Evolutionary conservation across 2,113 vertebrate genomes (phyloP).

Genomic region (Amblyopsis rosae): DNA sequence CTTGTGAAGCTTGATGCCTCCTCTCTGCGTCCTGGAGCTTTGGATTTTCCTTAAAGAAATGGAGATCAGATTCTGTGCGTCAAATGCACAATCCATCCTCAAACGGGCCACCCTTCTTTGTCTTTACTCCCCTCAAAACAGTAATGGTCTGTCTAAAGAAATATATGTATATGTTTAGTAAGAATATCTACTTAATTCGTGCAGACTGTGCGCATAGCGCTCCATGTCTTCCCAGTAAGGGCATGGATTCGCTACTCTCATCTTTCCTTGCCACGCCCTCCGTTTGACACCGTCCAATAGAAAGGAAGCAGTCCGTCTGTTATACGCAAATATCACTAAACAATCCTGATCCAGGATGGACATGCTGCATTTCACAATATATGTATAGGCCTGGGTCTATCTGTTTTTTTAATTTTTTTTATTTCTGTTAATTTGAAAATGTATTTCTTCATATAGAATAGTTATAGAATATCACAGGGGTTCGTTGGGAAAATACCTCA

Average conservation of each 20-base stretch:
- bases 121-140: slow-evolving; percentile 47
- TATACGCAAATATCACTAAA: slow-evolving; percentile 82
- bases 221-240: slow-evolving; percentile 72
- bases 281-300: slow-evolving; percentile 77
- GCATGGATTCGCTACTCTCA: slow-evolving; percentile 75
- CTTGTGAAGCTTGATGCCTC: slow-evolving; percentile 95
- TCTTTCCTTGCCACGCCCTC: slow-evolving; percentile 76
- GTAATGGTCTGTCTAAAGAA: slow-evolving; percentile 45
- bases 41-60: slow-evolving; percentile 95
- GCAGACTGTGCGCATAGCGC: slow-evolving; percentile 73
- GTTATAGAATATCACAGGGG: not conserved
- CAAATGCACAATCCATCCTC: slow-evolving; percentile 89
- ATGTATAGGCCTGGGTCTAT: slow-evolving; percentile 23
- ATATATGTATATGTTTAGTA: slow-evolving; percentile 48
- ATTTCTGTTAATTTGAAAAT: no score
- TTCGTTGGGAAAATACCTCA: not conserved
- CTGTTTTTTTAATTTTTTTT: not conserved
- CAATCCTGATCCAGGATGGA: slow-evolving; percentile 68
- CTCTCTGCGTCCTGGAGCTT: slow-evolving; percentile 91
- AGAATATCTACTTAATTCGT: slow-evolving; percentile 59
- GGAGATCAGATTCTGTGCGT: slow-evolving; percentile 92
- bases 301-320: slow-evolving; percentile 84
- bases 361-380: slow-evolving; percentile 66
- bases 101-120: slow-evolving; percentile 49
- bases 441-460: not conserved